These are phyloP conservation scores for Drosophila kurseongensis DNA, from an alignment of 1,140 invertebrate genomes.

Conservation along the genomic window DNA sequence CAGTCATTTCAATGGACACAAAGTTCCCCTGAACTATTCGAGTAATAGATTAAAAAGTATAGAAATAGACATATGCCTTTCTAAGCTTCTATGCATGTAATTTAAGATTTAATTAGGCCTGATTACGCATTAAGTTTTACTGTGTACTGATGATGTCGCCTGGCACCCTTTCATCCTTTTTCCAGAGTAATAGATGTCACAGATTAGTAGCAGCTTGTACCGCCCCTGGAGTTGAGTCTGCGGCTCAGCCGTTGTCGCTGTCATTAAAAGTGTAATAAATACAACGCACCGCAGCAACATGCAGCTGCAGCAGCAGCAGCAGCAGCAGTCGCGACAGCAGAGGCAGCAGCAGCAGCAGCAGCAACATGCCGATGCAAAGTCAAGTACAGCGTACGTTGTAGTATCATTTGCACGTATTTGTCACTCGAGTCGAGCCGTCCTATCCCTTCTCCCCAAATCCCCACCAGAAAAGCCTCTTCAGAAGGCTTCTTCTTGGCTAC, in stretches of 20 bases:
- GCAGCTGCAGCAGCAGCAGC: constrained; percentile 37
- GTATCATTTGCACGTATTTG: constrained; percentile 83
- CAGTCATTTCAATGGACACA: too few relatives aligned
- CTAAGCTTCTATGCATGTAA: background rate
- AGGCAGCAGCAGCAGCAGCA: constrained; percentile 22
- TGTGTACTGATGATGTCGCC: background rate
- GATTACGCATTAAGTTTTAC: background rate
- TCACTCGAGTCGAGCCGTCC: constrained; percentile 47
- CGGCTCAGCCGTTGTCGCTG: constrained; percentile 49
- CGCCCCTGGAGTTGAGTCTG: constrained; percentile 24
- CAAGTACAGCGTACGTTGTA: constrained; percentile 79
- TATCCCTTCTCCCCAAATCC: background rate
- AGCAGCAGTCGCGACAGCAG: constrained; percentile 15
- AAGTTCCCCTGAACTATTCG: too few relatives aligned
- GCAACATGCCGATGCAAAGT: constrained; percentile 53
- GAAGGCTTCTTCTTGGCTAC: constrained; percentile 20
- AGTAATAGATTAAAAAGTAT: too few relatives aligned
- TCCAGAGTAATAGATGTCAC: constrained; percentile 39
- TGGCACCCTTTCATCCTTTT: background rate
- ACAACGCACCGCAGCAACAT: constrained; percentile 46
- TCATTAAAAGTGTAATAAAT: constrained; percentile 79
- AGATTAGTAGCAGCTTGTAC: constrained; percentile 37
- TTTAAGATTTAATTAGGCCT: background rate
- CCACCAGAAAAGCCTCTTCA: constrained; percentile 23
- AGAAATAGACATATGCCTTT: background rate